These are phyloP conservation scores for Drosophila colorata DNA, from an alignment of 2,888 invertebrate species.

Conservation along the genomic window DNA sequence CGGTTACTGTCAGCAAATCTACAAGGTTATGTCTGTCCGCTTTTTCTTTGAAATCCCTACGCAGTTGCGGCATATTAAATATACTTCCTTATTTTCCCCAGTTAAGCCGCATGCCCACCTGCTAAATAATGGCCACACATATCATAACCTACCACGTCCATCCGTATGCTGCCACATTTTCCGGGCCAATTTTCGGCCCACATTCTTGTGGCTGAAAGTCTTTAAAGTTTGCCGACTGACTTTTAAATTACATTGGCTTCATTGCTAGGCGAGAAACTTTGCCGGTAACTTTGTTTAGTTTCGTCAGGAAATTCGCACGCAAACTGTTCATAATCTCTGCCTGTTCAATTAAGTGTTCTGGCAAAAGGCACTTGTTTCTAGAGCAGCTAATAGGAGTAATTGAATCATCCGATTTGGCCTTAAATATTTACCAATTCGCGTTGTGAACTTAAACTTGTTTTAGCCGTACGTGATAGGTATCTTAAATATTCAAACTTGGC, in stretches of 20 bases:
- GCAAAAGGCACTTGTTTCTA: constrained; percentile 11
- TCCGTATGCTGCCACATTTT: too few relatives aligned
- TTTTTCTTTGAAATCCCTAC: constrained; percentile 21
- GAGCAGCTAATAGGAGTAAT: constrained; percentile 8
- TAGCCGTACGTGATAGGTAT: neutral
- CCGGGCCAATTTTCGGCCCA: constrained; percentile 27
- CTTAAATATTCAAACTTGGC: constrained; percentile 5
- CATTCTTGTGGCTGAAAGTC: constrained; percentile 43
- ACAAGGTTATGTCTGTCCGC: constrained; percentile 20
- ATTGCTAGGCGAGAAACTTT: constrained; percentile 47
- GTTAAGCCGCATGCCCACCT: too few relatives aligned
- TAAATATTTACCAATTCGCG: constrained; percentile 9
- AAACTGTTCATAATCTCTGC: constrained; percentile 18
- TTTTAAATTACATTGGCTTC: constrained; percentile 57
- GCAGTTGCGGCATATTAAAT: neutral
- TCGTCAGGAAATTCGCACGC: constrained; percentile 31
- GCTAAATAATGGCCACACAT: neutral
- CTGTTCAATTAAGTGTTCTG: constrained; percentile 1
- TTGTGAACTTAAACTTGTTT: constrained; percentile 1
- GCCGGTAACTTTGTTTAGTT: constrained; percentile 29
- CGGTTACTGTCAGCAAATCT: constrained; percentile 44
- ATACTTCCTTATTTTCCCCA: neutral
- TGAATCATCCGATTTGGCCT: constrained; percentile 1
- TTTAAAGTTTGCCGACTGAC: constrained; percentile 61
- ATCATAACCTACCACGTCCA: too few relatives aligned